Percentiles rank a stretch among this genome's conserved stretches.
These are phyloP conservation scores for Brachionus rubens DNA, from an alignment of 1,140 invertebrate genomes.

Conservation along the genomic window DNA sequence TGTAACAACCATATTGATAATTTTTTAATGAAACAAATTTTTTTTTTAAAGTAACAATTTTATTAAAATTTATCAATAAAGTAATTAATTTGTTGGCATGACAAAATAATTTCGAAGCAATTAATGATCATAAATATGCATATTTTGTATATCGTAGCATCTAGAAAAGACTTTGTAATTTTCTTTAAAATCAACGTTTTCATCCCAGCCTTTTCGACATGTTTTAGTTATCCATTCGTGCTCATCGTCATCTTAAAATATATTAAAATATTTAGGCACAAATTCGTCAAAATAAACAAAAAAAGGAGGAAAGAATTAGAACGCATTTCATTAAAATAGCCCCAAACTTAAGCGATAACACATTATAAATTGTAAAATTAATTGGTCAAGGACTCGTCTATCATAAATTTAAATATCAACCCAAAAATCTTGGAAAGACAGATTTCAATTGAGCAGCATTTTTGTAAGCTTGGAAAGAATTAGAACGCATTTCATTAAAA, in stretches of 20 bases:
- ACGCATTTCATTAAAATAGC: too few relatives aligned
- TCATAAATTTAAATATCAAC: too few relatives aligned
- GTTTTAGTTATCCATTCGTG: constrained; percentile 59
- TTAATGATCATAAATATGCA: constrained; percentile 39
- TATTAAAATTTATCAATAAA: constrained; percentile 1
- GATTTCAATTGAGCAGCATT: too few relatives aligned
- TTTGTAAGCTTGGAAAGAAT: too few relatives aligned
- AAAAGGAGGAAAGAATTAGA: too few relatives aligned
- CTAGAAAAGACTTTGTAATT: constrained; percentile 45
- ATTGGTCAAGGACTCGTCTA: too few relatives aligned
- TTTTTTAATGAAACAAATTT: not conserved
- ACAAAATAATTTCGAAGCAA: not conserved
- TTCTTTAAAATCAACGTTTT: constrained; percentile 55
- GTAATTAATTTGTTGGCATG: constrained; percentile 33
- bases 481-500: too few relatives aligned
- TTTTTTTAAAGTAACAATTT: not conserved
- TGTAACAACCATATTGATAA: not conserved
- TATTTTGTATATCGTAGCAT: constrained; percentile 43
- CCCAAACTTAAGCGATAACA: too few relatives aligned
- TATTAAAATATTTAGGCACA: constrained; percentile 10
- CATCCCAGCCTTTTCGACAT: constrained; percentile 61
- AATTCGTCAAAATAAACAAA: constrained; percentile 10
- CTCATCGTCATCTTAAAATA: constrained; percentile 59
- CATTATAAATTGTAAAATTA: too few relatives aligned
- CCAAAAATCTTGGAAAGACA: too few relatives aligned